Conservation (phyloP, 92 coral and sea anemone genomes). For the Scolanthus callimorphus region DNA sequence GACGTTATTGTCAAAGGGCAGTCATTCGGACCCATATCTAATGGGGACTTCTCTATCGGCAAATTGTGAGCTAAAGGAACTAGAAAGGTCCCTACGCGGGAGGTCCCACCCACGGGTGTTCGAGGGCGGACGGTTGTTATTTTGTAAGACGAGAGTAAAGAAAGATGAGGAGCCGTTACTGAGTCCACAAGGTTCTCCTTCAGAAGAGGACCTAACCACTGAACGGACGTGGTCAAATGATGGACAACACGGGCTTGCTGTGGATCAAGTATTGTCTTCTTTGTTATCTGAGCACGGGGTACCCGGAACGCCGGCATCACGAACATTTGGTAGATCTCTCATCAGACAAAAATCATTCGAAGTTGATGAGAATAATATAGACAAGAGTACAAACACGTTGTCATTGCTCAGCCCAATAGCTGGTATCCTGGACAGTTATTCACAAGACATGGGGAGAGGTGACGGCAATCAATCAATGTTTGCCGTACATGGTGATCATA, state of each 20-base stretch:
- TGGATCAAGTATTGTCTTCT: not conserved
- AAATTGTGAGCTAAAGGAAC: not conserved
- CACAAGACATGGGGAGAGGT: not conserved
- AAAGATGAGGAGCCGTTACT: constrained; percentile 6
- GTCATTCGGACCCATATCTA: constrained; percentile 10
- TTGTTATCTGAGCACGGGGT: too few relatives aligned
- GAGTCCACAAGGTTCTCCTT: constrained; percentile 14
- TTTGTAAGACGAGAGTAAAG: constrained; percentile 15
- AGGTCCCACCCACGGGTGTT: not conserved
- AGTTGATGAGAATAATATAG: not conserved
- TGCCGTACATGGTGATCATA: not conserved
- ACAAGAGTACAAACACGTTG: not conserved
- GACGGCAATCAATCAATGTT: not conserved
- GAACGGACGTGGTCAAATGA: not conserved
- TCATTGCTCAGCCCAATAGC: not conserved
- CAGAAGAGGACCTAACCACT: not conserved
- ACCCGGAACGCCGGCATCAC: not conserved
- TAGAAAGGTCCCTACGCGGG: not conserved
- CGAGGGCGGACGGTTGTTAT: constrained; percentile 33
- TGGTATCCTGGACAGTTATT: not conserved
- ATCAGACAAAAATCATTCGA: not conserved
- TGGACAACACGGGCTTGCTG: not conserved
- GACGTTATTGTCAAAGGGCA: not conserved
- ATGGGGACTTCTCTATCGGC: not conserved
- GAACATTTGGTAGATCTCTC: not conserved